phyloP scores from a whole-genome alignment of 2,113 vertebrate species.

The Chaetura pelagica region DNA sequence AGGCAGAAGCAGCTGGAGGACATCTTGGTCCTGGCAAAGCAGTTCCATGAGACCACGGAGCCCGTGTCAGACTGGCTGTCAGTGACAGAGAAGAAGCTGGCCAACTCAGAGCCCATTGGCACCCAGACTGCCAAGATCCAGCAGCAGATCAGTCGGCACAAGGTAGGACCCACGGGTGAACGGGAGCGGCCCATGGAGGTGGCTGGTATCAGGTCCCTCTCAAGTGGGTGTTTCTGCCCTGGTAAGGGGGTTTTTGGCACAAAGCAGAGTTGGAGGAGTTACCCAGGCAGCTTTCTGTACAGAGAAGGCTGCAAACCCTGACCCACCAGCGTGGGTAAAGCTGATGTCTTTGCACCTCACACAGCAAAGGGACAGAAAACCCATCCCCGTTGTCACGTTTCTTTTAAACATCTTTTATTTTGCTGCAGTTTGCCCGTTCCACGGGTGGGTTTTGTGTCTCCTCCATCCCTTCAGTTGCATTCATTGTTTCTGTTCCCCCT shows the following conservation, averaged over 20 bases:
- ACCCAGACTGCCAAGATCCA: slow-evolving; percentile 96
- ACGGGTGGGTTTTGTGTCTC: slow-evolving; percentile 3
- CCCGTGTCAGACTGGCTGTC: slow-evolving; percentile 95
- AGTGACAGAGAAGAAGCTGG: slow-evolving; percentile 91
- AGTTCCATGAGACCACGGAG: slow-evolving; percentile 96
- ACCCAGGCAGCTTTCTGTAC: neutral
- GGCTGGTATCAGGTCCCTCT: neutral
- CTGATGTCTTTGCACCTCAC: neutral
- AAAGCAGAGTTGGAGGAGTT: neutral
- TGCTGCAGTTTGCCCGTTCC: neutral
- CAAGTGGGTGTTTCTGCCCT: neutral
- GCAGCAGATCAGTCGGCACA: slow-evolving; percentile 95
- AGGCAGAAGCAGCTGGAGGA: slow-evolving; percentile 97
- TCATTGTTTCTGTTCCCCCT: slow-evolving; percentile 15
- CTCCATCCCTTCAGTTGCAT: slow-evolving; percentile 46
- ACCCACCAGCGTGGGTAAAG: neutral
- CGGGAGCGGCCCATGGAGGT: neutral
- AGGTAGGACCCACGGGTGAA: slow-evolving; percentile 73
- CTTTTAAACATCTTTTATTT: neutral
- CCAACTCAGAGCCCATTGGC: slow-evolving; percentile 94
- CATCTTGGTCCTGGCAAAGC: slow-evolving; percentile 92
- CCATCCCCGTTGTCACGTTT: neutral
- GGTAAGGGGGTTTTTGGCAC: neutral
- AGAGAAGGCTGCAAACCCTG: neutral
- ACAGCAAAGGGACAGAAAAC: neutral